Base-by-base conservation (phyloP, 2,113 vertebrate genomes). In the Elgaria multicarinata region DNA sequence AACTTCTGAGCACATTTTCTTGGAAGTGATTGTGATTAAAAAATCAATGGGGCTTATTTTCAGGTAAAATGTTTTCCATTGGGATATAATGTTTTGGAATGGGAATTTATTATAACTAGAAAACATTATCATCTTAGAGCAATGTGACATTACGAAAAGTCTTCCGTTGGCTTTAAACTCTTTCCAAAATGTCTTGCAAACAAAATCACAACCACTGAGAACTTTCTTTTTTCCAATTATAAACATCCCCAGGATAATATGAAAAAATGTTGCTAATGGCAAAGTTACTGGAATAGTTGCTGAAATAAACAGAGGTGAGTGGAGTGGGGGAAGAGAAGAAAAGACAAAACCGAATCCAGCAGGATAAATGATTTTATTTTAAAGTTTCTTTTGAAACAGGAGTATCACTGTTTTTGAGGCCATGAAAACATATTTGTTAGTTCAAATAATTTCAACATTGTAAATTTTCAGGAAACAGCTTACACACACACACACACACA, bases 1-100 rank as follows among this genome's bases (percentile, higher is more conserved):
- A 77, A 46, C 24, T 26, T 39, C 7, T n/a, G 26, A 77, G 75
- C 75, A 22, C 75, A 46, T 46, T 77, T 31, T 77, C 44, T 46
- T 77, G 75, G 42, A 77, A 46, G 24, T 31, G 75, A 77, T 26
- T 28, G 24, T 33, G 18, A 58, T 58, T 36, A 20, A 58, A n/a
- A 72, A 36, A 81, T 58, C 53, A 55, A 6, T 81, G 50, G 6
- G 75, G 33, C 6, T 58, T 58, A 58, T 81, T 58, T 81, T 53
- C 53, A 92, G n/a, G 10, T 87, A 83, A n/a, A 92, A 87, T 74
- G 7, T 28, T 94, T 91, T 88, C 77, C 2, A 0, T 2, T 62
- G 75, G 74, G 58, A 72, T 64, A 76, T 53, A 10, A 0, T 0
- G 64, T 55, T 90, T 79, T 0, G 0, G 0, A 0, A 42, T 2